Evolutionary conservation across 2,888 invertebrate species (phyloP), one percentile per base, ranked within the genome.

Genomic region (Thyatira batis): DNA sequence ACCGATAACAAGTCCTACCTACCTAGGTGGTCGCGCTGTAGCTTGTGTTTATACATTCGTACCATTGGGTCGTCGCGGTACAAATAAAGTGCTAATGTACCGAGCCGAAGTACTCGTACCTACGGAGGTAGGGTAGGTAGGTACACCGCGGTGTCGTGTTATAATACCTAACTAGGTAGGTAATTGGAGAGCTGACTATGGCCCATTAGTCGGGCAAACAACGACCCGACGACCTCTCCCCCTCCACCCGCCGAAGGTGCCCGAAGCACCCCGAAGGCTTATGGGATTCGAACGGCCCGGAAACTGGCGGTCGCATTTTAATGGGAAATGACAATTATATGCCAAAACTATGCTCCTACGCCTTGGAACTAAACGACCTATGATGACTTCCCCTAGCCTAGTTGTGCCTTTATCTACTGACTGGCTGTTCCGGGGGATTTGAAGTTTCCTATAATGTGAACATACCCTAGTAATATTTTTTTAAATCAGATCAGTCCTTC

Each of bases 181-280:
- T 68, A 70, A 75, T 65, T 58, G 56, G 65, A 69, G 65, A 45
- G 52, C 54, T 17, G 54, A 55, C 60, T 58, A 28, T 43, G 46
- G 54, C 50, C 65, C 63, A 70, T 72, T 74, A 72, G 67, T 55
- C 53, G 58, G 54, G 52, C 67, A 73, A 69, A 67, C 69, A 68
- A 52, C 55, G 70, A 68, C 63, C 69, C 61, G 57, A 27, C 58
- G 68, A 61, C 67, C 65, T 64, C 57, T 58, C 54, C 23, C 21
- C 27, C 51, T 45, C 30, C 60, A 13, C 33, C 33, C 9, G 1
- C 17, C 39, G 39, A 33, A 33, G 33, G 33, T 1, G 13, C 33
- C 33, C 33, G 33, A 39, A 39, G 39, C 17, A 39, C 13, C 39
- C 39, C 39, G 39, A 39, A 39, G 39, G 59, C 62, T 65, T 67